Conservation (phyloP, 2,797 vertebrate genomes). For the Harpagifer antarcticus region DNA sequence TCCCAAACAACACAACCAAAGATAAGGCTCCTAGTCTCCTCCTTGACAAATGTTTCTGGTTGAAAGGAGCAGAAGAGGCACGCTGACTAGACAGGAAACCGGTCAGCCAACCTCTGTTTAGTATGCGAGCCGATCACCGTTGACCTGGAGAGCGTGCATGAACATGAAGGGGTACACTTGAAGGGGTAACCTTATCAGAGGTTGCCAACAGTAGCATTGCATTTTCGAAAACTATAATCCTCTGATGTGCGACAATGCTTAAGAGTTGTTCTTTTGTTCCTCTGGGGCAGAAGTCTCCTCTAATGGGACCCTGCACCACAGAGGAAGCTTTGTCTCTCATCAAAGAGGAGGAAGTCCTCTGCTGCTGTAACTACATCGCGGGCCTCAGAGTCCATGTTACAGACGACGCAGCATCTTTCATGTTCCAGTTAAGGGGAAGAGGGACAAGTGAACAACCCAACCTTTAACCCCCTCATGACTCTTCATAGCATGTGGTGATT, state of each 20-base stretch:
- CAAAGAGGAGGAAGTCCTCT: constrained; percentile 80
- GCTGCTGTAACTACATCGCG: constrained; percentile 61
- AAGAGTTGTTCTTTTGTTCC: constrained; percentile 65
- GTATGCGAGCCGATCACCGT: constrained; percentile 18
- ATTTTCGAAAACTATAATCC: constrained; percentile 64
- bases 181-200: constrained; percentile 29
- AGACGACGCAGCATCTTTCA: constrained; percentile 83
- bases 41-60: constrained; percentile 68
- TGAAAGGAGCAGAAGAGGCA: constrained; percentile 62
- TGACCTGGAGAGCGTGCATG: constrained; percentile 46
- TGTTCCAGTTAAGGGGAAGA: constrained; percentile 75
- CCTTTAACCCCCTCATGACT: constrained; percentile 75
- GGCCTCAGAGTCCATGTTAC: constrained; percentile 72
- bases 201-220: constrained; percentile 35
- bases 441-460: constrained; percentile 77
- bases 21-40: constrained; percentile 71
- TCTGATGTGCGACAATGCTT: constrained; percentile 47
- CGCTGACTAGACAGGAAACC: constrained; percentile 63
- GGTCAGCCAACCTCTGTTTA: constrained; percentile 43
- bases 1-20: constrained; percentile 76
- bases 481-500: constrained; percentile 71
- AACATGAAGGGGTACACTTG: constrained; percentile 29
- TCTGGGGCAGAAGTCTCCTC: constrained; percentile 62
- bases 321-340: constrained; percentile 79
- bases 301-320: constrained; percentile 69